Percentiles rank a stretch among this genome's conserved stretches.
These are phyloP conservation scores for Drosophila tsacasi DNA, from an alignment of 1,140 invertebrate species.

Conservation along the genomic window DNA sequence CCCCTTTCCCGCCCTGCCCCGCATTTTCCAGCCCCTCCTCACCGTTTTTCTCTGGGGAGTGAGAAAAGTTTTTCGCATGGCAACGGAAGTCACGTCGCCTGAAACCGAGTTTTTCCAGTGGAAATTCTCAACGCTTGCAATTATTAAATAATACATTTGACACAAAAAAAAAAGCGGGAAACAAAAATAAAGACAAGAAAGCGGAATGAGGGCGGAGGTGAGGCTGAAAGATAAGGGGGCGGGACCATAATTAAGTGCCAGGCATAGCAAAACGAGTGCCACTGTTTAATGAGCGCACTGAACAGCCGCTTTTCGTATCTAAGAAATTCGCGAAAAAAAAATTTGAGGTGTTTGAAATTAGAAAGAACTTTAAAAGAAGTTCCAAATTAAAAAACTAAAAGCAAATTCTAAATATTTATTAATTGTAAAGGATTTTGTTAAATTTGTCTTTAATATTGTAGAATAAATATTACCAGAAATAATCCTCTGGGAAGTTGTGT, in stretches of 20 bases:
- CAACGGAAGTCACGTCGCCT: constrained; percentile 75
- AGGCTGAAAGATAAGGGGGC: constrained; percentile 19
- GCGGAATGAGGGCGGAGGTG: constrained; percentile 9
- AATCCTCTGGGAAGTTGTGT: background rate
- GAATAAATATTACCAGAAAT: background rate
- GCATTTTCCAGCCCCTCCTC: constrained; percentile 14
- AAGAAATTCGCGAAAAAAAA: background rate
- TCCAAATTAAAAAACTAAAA: background rate
- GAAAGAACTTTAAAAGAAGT: background rate
- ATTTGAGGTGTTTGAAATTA: background rate
- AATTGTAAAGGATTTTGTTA: background rate
- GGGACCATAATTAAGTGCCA: constrained; percentile 30
- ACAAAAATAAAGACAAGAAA: background rate
- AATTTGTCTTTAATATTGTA: background rate
- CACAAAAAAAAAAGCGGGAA: background rate
- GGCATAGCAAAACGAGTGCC: constrained; percentile 7
- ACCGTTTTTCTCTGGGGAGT: background rate
- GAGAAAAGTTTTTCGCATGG: constrained; percentile 69
- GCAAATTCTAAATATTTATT: background rate
- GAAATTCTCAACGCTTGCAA: constrained; percentile 50
- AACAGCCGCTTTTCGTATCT: background rate
- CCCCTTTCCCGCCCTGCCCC: background rate
- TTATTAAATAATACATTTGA: constrained; percentile 67
- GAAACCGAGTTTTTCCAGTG: constrained; percentile 61
- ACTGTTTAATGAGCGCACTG: background rate